Base-by-base conservation (phyloP, 2,888 invertebrate species). In the Polydrusus cervinus region DNA sequence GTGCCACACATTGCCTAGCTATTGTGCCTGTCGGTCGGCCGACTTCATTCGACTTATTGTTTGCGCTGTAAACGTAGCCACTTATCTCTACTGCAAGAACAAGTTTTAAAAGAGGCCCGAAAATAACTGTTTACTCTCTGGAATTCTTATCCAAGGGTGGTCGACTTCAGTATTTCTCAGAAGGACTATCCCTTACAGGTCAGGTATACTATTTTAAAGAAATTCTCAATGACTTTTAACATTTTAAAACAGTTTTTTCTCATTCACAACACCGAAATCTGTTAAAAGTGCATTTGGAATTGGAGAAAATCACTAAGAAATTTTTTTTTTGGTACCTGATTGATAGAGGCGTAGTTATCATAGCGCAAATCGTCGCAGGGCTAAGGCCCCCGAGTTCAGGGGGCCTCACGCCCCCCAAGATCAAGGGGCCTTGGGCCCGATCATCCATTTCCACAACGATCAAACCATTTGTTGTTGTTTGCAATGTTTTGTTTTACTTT, bases 101-200 rank as follows among this genome's bases (percentile, higher is more conserved):
- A 65, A 68, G 64, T 74, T 64, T 57, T 64, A 25, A 73, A 66
- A 68, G 61, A 34, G 68, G 66, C 25, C 72, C 66, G 62, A 73
- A 73, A 61, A 61, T 73, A 74, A 74, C 74, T 74, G 74, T 74
- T 74, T 74, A 74, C 74, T 49, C 70, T 74, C 60, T 70, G 74
- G 70, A 70, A 70, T 74, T 70, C 65, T 60, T 65, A 45, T 53
- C 65, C 70, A 65, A 74, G 74, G 74, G 74, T 74, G 74, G 74
- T 70, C 74, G 74, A 68, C 65, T 70, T 74, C 53, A 74, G 74
- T 70, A 61, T 38, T 75, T 75, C 75, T 71, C 43, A 61, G 75
- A 75, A 75, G 75, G 71, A 71, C 75, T 71, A 75, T 71, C 75
- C 75, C 75, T 75, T 70, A 64, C 71, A 75, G 75, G 75, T 71